Evolutionary conservation across 2,888 invertebrate species (phyloP).

Genomic region (Byasa hedistus): DNA sequence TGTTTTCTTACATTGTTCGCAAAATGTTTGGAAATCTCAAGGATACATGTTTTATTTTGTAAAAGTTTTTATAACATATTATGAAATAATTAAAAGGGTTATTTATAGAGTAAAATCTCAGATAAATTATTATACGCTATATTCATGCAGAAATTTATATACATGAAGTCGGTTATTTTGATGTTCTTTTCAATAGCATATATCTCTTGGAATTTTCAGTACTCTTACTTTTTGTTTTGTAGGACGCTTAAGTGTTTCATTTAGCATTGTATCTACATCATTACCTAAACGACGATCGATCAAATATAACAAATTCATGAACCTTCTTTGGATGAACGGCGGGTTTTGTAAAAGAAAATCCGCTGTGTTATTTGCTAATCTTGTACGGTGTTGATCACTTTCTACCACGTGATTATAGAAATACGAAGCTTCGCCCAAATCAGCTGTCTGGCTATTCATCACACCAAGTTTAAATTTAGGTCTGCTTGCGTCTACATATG

Average conservation of each 20-base stretch:
- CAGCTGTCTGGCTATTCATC: slow-evolving; percentile 46
- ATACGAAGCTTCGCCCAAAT: slow-evolving; percentile 81
- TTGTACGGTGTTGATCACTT: slow-evolving; percentile 34
- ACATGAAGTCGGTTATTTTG: no score
- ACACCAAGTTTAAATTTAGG: slow-evolving; percentile 44
- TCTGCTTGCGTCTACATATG: slow-evolving; percentile 70
- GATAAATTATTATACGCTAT: no score
- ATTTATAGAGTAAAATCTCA: no score
- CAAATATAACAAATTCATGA: slow-evolving; percentile 86
- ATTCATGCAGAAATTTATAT: no score
- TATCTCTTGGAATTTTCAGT: slow-evolving; percentile 12
- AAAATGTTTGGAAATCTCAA: no score
- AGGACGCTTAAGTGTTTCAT: not conserved
- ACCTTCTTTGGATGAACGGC: slow-evolving; percentile 85
- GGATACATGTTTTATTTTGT: no score
- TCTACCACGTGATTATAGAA: slow-evolving; percentile 82
- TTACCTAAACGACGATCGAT: slow-evolving; percentile 87
- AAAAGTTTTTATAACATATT: no score
- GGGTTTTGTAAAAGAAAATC: slow-evolving; percentile 32
- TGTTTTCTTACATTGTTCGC: no score
- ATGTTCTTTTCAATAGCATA: slow-evolving; percentile 2
- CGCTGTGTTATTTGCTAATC: slow-evolving; percentile 38
- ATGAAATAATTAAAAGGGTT: no score
- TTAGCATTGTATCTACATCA: slow-evolving; percentile 35
- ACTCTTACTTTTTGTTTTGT: not conserved